Percentiles rank a stretch among this genome's conserved stretches.
phyloP scores from a whole-genome alignment of 2,113 vertebrate genomes.

The Pseudois nayaur region DNA sequence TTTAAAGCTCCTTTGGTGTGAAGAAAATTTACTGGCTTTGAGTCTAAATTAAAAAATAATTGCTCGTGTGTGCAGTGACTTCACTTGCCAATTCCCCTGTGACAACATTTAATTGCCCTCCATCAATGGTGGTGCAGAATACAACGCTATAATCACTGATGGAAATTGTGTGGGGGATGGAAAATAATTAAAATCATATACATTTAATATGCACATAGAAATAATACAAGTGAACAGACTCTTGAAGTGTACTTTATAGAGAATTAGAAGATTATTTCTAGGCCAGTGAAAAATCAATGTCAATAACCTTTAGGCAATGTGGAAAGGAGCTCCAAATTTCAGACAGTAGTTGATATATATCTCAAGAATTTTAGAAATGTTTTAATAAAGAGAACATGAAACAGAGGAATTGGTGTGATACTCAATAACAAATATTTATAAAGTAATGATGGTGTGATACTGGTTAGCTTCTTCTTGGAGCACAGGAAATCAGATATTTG shows the following conservation, averaged over 20 bases:
- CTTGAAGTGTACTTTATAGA: neutral
- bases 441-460: neutral
- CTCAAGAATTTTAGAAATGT: neutral
- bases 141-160: neutral
- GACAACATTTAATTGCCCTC: neutral
- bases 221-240: neutral
- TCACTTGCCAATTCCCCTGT: neutral
- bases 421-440: neutral
- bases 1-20: neutral
- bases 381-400: neutral
- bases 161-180: neutral
- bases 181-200: neutral
- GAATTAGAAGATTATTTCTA: neutral
- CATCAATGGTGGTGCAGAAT: neutral
- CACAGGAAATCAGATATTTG: too few species aligned
- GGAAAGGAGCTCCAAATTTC: neutral
- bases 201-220: neutral
- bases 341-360: neutral
- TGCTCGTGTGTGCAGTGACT: neutral
- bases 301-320: neutral
- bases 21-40: neutral
- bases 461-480: neutral
- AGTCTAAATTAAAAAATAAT: slow-evolving; percentile 31
- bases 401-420: neutral
- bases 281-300: neutral